Conservation (phyloP, 1,140 invertebrate species). For the Zaprionus capensis region DNA sequence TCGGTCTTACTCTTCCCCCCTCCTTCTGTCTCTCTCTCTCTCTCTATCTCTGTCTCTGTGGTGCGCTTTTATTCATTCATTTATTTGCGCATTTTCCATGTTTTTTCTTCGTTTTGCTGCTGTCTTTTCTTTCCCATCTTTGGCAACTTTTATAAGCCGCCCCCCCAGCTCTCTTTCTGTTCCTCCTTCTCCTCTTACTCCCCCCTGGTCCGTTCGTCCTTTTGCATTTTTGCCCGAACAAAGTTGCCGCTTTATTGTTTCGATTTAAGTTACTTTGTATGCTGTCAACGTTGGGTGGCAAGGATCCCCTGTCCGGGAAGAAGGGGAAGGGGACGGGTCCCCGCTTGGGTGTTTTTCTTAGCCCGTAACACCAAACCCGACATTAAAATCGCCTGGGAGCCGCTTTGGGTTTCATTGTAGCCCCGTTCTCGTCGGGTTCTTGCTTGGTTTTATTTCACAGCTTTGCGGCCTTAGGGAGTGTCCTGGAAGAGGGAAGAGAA, state of each 20-base stretch:
- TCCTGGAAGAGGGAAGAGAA: neutral
- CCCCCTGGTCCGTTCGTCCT: neutral
- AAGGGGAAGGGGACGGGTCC: neutral
- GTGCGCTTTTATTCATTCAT: slow-evolving; percentile 79
- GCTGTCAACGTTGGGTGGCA: slow-evolving; percentile 73
- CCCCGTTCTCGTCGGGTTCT: slow-evolving; percentile 43
- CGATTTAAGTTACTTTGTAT: slow-evolving; percentile 84
- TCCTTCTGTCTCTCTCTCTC: slow-evolving; percentile 11
- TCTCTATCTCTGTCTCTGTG: neutral
- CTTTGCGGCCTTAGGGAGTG: slow-evolving; percentile 48
- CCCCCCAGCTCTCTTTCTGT: neutral
- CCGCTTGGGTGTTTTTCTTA: slow-evolving; percentile 27
- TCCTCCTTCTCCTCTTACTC: neutral
- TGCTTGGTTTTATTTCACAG: slow-evolving; percentile 76
- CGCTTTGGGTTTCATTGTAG: slow-evolving; percentile 79
- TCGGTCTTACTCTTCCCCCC: neutral
- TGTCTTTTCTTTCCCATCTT: slow-evolving; percentile 30
- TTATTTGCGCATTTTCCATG: slow-evolving; percentile 73
- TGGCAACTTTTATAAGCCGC: slow-evolving; percentile 54
- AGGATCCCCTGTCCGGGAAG: neutral
- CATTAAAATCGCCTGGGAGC: slow-evolving; percentile 79
- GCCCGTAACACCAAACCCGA: slow-evolving; percentile 52
- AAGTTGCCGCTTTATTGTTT: slow-evolving; percentile 83
- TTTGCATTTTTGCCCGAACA: slow-evolving; percentile 73
- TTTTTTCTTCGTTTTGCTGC: slow-evolving; percentile 41